A percentile compares a stretch with the other conserved stretches of the same genome.
These are phyloP conservation scores for Herpailurus yagouaroundi DNA, from an alignment of 2,113 vertebrate species.

Conservation along the genomic window DNA sequence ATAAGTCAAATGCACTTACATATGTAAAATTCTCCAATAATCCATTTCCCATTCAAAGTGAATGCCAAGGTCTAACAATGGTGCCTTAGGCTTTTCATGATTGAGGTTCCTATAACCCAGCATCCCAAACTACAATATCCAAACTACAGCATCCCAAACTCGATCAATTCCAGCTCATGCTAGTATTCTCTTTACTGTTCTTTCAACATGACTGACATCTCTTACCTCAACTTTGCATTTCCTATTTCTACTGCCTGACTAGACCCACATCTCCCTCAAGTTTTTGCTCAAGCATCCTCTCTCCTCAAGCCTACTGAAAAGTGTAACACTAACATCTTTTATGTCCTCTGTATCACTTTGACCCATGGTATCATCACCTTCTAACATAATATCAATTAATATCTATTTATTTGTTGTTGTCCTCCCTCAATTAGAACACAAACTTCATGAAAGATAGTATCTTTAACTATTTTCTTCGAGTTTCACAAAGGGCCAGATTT, in stretches of 20 bases:
- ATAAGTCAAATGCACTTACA: neutral
- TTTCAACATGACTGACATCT: neutral
- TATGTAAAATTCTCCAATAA: neutral
- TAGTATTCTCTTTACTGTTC: neutral
- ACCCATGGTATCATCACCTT: neutral
- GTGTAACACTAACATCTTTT: neutral
- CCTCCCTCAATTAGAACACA: neutral
- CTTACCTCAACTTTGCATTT: neutral
- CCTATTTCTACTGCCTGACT: neutral
- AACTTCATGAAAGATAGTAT: neutral
- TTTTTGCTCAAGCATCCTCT: neutral
- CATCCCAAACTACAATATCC: neutral
- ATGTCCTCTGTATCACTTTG: neutral
- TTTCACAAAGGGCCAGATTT: neutral
- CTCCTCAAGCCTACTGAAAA: neutral
- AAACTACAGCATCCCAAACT: neutral
- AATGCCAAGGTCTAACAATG: neutral
- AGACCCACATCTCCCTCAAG: neutral
- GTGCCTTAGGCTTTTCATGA: neutral
- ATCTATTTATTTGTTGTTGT: neutral
- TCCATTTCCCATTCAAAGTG: neutral
- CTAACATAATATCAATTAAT: neutral
- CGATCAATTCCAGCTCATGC: neutral
- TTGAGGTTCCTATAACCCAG: neutral
- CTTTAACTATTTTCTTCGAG: neutral